Base-by-base conservation (phyloP, 1,140 invertebrate genomes). In the Calycopis cecrops region DNA sequence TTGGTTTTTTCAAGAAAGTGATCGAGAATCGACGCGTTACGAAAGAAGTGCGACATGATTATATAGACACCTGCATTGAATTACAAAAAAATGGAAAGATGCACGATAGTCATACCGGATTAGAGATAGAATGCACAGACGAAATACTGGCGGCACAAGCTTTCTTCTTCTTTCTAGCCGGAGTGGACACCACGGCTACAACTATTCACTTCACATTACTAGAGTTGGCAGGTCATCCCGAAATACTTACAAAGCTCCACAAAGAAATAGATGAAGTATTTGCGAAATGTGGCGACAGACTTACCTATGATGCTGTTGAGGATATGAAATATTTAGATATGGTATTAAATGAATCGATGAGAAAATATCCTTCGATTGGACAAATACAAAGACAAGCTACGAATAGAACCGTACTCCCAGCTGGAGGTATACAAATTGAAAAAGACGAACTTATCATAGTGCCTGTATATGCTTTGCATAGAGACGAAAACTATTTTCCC, bases 391-490 rank as follows among this genome's bases (percentile, higher is more conserved):
- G 90, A 42, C 40, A 71, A 35, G 81, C 84, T 48, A 81, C 67
- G 3, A 69, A 85, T 60, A 62, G 85, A 21, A 90, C 88, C 37
- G 59, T 60, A 33, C 67, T 91, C 4, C 88, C 89, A 3, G 21
- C 2, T 28, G 75, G 73, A 12, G 66, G 87, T 9, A 35, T 82
- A 0, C 59, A 71, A 3, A 71, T 91, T 2, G 73, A 87, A 47
- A 79, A 87, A 67, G 91, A 87, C 12, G 85, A 77, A 1, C 61
- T 65, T 0, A 66, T 92, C 1, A 35, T 88, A 4, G 85, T 93
- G 37, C 90, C 92, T 4, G 65, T 90, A 0, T 85, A 87, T 57
- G 89, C 76, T 6, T 82, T 94, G 21, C 93, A 94, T 62, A 82
- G 84, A 28, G 89, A 93, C 76, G 65, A 71, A 34, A 70, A 70